phyloP scores from a whole-genome alignment of 2,797 vertebrate genomes.

The Coluber constrictor region DNA sequence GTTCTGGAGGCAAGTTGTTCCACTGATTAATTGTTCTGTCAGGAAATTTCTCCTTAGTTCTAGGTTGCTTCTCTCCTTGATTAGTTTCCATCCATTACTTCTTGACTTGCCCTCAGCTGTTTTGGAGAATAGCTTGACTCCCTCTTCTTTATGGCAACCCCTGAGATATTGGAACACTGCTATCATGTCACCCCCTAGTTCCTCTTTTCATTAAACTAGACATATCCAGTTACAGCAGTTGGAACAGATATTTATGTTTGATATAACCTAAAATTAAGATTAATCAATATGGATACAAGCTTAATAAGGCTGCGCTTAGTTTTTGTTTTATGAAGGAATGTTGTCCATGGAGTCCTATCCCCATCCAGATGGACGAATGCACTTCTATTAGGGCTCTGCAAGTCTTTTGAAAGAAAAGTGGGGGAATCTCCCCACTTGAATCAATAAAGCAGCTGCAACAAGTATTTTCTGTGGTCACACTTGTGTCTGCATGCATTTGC shows the following conservation, averaged over 20 bases:
- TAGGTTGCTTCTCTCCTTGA: no score
- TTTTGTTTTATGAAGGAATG: constrained; percentile 14
- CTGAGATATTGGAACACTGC: not conserved
- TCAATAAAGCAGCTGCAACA: not conserved
- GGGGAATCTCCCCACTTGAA: not conserved
- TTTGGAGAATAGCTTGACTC: not conserved
- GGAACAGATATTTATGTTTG: not conserved
- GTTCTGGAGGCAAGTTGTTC: no score
- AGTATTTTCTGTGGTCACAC: not conserved
- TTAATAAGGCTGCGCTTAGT: not conserved
- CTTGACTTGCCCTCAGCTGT: no score
- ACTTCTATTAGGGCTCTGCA: not conserved
- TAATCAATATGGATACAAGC: not conserved
- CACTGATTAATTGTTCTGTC: no score
- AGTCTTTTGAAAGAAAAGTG: not conserved
- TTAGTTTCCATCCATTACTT: no score
- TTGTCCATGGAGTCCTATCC: constrained; percentile 2
- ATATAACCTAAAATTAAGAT: not conserved
- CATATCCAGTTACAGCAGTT: not conserved
- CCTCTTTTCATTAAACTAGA: not conserved
- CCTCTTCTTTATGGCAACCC: not conserved
- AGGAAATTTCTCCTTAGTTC: no score
- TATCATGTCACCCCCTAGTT: not conserved
- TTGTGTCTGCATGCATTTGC: not conserved
- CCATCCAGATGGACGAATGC: not conserved